A percentile compares a stretch with the other conserved stretches of the same genome.
phyloP scores from a whole-genome alignment of 2,888 invertebrate genomes.

The Embidobia sp. region DNA sequence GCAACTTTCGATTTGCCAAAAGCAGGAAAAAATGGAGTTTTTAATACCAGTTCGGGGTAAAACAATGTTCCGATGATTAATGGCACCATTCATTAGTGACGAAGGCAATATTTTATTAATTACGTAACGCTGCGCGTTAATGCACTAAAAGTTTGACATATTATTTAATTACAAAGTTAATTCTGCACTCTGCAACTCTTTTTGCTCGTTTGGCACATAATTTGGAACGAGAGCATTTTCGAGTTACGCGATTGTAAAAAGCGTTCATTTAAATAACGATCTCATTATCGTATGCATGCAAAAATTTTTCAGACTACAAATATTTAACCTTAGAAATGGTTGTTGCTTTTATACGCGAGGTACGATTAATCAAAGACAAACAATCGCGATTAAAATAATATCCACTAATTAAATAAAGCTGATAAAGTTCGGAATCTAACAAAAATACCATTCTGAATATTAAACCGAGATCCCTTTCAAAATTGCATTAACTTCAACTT shows the following conservation, averaged over 20 bases:
- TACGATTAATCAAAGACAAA: too few species aligned
- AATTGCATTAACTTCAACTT: too few species aligned
- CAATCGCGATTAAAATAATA: too few species aligned
- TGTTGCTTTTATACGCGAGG: too few species aligned
- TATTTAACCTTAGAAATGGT: too few species aligned
- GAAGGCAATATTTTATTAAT: slow-evolving; percentile 26
- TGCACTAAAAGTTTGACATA: slow-evolving; percentile 20
- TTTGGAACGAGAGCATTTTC: slow-evolving; percentile 14
- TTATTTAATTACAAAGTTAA: slow-evolving; percentile 15
- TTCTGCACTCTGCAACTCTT: slow-evolving; percentile 15
- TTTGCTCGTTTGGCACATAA: slow-evolving; percentile 24
- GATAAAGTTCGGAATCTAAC: too few species aligned
- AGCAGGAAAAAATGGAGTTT: neutral
- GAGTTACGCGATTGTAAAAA: slow-evolving; percentile 21
- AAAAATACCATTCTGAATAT: too few species aligned
- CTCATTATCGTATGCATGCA: slow-evolving; percentile 31
- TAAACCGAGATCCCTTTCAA: too few species aligned
- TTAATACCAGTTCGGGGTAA: slow-evolving; percentile 8
- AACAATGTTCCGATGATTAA: slow-evolving; percentile 32
- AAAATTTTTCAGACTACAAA: too few species aligned
- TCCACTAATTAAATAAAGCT: too few species aligned
- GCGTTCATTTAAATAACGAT: slow-evolving; percentile 40
- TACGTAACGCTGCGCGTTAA: slow-evolving; percentile 6
- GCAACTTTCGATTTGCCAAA: too few species aligned
- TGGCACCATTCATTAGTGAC: slow-evolving; percentile 14